phyloP scores from a whole-genome alignment of 2,113 vertebrate species.

The Accipiter cooperii region DNA sequence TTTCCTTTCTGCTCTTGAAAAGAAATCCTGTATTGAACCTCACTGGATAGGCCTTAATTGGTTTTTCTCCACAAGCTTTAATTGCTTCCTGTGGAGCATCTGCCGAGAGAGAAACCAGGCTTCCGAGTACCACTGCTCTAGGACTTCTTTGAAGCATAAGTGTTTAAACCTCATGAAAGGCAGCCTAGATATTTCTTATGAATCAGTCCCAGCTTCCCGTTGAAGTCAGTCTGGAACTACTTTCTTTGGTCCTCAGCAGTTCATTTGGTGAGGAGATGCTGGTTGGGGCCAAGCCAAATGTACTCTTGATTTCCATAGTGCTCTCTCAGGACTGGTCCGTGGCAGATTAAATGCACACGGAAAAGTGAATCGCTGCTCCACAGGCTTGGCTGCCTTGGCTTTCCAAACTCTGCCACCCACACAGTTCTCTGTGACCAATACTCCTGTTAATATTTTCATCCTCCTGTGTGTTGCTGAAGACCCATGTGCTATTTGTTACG shows the following conservation, averaged over 20 bases:
- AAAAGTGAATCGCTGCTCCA: background rate
- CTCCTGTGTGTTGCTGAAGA: background rate
- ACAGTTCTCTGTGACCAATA: background rate
- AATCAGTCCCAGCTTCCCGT: background rate
- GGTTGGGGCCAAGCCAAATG: background rate
- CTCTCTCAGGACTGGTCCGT: background rate
- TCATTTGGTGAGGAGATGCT: background rate
- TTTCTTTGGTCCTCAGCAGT: background rate
- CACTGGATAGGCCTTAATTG: background rate
- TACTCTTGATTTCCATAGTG: background rate
- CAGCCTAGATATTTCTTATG: background rate
- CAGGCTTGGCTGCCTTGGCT: background rate
- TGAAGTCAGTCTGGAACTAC: background rate
- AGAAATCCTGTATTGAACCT: background rate
- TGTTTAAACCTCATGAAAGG: slow-evolving; percentile 32
- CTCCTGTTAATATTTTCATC: background rate
- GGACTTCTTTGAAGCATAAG: background rate
- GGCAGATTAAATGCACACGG: background rate
- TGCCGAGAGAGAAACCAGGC: background rate
- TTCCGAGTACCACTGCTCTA: background rate
- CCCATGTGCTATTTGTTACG: background rate
- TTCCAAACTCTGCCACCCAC: background rate
- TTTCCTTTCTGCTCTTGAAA: background rate
- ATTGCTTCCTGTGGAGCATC: background rate
- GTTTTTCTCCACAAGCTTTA: background rate